Percentiles rank a stretch among this genome's conserved stretches.
Evolutionary conservation across 2,113 vertebrate genomes (phyloP).

Genomic region (Pangasianodon gigas): DNA sequence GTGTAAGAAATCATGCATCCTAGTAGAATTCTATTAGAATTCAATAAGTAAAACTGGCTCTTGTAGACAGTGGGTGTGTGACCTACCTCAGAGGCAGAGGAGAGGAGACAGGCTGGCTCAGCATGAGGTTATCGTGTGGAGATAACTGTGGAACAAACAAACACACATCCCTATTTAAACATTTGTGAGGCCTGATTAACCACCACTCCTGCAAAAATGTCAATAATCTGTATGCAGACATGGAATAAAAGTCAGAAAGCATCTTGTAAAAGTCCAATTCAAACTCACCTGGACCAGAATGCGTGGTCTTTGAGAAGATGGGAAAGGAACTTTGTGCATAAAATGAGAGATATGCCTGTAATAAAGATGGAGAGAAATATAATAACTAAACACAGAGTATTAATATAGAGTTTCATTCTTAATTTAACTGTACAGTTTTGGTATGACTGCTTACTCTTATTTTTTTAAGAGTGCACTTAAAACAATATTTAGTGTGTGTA

Average conservation of each 20-base stretch:
- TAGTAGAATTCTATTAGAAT: neutral
- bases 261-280: slow-evolving; percentile 24
- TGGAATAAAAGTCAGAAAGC: neutral
- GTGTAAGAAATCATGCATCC: neutral
- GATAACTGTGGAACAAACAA: slow-evolving; percentile 80
- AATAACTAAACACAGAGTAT: neutral
- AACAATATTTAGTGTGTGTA: neutral
- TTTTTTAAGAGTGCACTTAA: neutral
- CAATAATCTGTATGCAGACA: neutral
- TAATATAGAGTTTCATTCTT: neutral
- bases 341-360: slow-evolving; percentile 95
- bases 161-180: slow-evolving; percentile 18
- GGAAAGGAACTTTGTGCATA: slow-evolving; percentile 97
- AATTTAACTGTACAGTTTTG: neutral
- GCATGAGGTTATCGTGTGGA: slow-evolving; percentile 93
- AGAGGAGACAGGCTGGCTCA: slow-evolving; percentile 96
- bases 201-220: neutral
- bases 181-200: neutral
- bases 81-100: slow-evolving; percentile 92
- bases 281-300: slow-evolving; percentile 91
- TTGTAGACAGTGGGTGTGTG: slow-evolving; percentile 21
- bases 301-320: slow-evolving; percentile 91
- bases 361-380: slow-evolving; percentile 41
- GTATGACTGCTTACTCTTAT: neutral
- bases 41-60: neutral